Base-by-base conservation (phyloP, 2,888 invertebrate genomes). In the Phoenoteleia sp. region DNA sequence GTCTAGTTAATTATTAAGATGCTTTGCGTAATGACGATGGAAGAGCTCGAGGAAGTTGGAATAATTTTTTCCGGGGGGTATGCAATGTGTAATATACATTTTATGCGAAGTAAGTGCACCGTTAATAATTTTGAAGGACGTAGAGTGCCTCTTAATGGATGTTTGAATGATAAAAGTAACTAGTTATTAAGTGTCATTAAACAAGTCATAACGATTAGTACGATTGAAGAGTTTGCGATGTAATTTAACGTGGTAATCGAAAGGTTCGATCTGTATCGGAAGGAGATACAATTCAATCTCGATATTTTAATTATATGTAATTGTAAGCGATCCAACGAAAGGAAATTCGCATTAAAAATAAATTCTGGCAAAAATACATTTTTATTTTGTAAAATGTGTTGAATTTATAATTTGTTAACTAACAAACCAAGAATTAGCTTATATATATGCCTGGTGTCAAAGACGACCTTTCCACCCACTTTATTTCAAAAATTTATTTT, bases 131-230 rank as follows among this genome's bases (percentile, higher is more conserved):
- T 60, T 54, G 45, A 80, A 64, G 21, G 49, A 71, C 54, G 33
- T n/a, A 23, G 56, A 80, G 49, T 62, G 49, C 54, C 62, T 60
- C 54, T 81, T 75, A 69, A 81, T 75, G 60, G 60, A 54, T 54
- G 81, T 54, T 75, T 67, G 60, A 81, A 60, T 71, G 54, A 69
- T 69, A 69, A 81, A 81, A 75, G 62, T 64, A 81, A 75, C 69
- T 75, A 75, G 67, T 75, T 62, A 81, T 81, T 75, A 75, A 81
- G 75, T 75, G 52, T 81, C 74, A 74, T 81, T 81, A 69, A 81
- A 81, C 75, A 75, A 67, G 74, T 62, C 54, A 69, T 81, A 67
- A 64, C 67, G 81, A 75, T 69, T 60, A 33, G 42, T 58, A 36
- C 60, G 74, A 74, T 81, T 67, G 66, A 79, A 19, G 60, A 58